These are phyloP conservation scores for Yasuhikotakia modesta DNA, from an alignment of 2,797 vertebrate species.

Conservation along the genomic window DNA sequence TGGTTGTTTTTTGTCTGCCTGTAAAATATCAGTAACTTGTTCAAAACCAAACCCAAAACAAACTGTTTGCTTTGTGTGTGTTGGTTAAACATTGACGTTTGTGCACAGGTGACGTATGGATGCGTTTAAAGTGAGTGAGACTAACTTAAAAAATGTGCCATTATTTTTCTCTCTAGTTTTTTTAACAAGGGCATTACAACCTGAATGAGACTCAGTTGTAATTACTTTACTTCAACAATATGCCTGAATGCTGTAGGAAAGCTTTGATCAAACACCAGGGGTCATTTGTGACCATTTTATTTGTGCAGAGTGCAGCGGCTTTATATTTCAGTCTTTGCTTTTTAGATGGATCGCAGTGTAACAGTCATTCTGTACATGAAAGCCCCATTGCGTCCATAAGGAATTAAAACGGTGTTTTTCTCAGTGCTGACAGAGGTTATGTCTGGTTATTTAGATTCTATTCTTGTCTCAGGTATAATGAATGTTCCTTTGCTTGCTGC, in stretches of 20 bases:
- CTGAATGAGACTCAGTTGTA: constrained; percentile 51
- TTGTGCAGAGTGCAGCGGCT: constrained; percentile 55
- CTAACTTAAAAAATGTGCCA: constrained; percentile 26
- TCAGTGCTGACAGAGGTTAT: constrained; percentile 38
- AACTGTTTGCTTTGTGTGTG: constrained; percentile 45
- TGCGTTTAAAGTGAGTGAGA: constrained; percentile 40
- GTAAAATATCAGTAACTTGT: constrained; percentile 11
- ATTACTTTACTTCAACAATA: constrained; percentile 53
- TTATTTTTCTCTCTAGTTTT: constrained; percentile 31
- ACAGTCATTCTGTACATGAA: constrained; percentile 60
- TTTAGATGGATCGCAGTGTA: constrained; percentile 50
- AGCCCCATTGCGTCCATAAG: constrained; percentile 54
- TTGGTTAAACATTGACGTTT: constrained; percentile 35
- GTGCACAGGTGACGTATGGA: constrained; percentile 35
- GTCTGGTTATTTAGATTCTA: constrained; percentile 49
- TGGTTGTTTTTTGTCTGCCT: too few relatives aligned
- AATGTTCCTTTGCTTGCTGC: constrained; percentile 53
- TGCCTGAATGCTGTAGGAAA: constrained; percentile 53
- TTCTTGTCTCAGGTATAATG: constrained; percentile 57
- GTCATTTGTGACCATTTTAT: constrained; percentile 57
- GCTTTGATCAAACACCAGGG: constrained; percentile 61
- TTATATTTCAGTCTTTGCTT: constrained; percentile 54
- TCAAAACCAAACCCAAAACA: constrained; percentile 27
- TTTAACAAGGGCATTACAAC: constrained; percentile 50
- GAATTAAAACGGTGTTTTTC: constrained; percentile 52